Percentiles rank a stretch among this genome's conserved stretches.
Conservation (phyloP, 2,888 invertebrate genomes). For the Acronicta leporina region DNA sequence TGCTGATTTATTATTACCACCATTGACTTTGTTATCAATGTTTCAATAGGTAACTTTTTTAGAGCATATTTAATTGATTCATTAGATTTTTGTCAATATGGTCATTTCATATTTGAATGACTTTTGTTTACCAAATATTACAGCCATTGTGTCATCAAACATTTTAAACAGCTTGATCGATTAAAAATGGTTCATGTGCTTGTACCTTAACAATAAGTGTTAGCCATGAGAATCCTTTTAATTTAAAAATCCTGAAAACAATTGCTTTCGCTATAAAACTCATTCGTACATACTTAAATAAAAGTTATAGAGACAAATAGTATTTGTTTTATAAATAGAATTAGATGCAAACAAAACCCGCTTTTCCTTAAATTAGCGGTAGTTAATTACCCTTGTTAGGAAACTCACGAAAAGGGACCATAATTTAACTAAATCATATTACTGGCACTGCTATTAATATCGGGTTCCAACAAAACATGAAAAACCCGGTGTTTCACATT, state of each 20-base stretch:
- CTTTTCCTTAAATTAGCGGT: constrained; percentile 10
- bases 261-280: constrained; percentile 24
- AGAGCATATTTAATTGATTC: too few species aligned
- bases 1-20: too few species aligned
- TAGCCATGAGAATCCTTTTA: too few species aligned
- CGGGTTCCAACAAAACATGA: constrained; percentile 26
- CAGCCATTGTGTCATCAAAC: too few species aligned
- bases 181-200: too few species aligned
- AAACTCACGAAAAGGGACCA: constrained; percentile 7
- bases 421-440: constrained; percentile 13
- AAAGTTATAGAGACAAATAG: constrained; percentile 31
- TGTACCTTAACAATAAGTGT: too few species aligned
- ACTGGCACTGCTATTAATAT: constrained; percentile 20
- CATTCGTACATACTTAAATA: constrained; percentile 33
- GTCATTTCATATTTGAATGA: too few species aligned
- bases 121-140: too few species aligned
- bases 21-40: too few species aligned
- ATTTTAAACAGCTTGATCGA: too few species aligned
- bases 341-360: constrained; percentile 18
- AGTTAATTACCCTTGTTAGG: constrained; percentile 4
- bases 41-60: too few species aligned
- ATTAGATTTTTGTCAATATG: too few species aligned
- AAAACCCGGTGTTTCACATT: constrained; percentile 54
- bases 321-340: constrained; percentile 5
- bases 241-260: not conserved